A percentile compares a stretch with the other conserved stretches of the same genome.
Evolutionary conservation across 2,888 invertebrate genomes (phyloP).

Genomic region (Phania funesta): DNA sequence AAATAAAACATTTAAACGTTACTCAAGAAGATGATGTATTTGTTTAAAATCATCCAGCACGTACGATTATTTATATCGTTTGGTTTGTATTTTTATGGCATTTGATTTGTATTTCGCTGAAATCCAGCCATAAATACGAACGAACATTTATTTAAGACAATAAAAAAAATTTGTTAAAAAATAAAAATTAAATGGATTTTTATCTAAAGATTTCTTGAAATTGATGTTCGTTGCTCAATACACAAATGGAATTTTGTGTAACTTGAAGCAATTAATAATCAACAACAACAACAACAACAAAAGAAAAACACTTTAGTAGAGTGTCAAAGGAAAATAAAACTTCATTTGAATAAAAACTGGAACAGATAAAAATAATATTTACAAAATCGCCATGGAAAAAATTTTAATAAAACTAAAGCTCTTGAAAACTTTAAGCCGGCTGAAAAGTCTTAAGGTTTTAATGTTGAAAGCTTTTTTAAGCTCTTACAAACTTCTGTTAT

Average conservation of each 20-base stretch:
- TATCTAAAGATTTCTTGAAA: constrained; percentile 64
- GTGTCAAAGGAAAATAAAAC: no score
- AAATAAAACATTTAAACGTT: constrained; percentile 35
- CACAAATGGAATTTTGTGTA: background rate
- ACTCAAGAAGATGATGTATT: constrained; percentile 59
- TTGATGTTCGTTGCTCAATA: constrained; percentile 49
- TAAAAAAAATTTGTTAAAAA: constrained; percentile 64
- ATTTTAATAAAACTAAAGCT: background rate
- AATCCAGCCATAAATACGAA: constrained; percentile 62
- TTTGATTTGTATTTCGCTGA: constrained; percentile 67
- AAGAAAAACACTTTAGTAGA: no score
- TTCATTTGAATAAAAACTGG: constrained; percentile 28
- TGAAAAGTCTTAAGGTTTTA: no score
- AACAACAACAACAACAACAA: background rate
- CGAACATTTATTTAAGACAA: constrained; percentile 59
- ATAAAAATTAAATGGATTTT: constrained; percentile 48
- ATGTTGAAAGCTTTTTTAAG: no score
- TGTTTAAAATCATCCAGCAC: constrained; percentile 65
- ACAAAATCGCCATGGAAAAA: background rate
- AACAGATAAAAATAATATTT: background rate
- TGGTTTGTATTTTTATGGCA: constrained; percentile 63
- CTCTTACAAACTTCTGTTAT: no score
- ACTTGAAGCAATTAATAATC: background rate
- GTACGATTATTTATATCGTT: constrained; percentile 64
- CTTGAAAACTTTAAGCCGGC: background rate